These are phyloP conservation scores for Parazoanthus darwini DNA, from an alignment of 92 coral and sea anemone genomes.

Conservation along the genomic window DNA sequence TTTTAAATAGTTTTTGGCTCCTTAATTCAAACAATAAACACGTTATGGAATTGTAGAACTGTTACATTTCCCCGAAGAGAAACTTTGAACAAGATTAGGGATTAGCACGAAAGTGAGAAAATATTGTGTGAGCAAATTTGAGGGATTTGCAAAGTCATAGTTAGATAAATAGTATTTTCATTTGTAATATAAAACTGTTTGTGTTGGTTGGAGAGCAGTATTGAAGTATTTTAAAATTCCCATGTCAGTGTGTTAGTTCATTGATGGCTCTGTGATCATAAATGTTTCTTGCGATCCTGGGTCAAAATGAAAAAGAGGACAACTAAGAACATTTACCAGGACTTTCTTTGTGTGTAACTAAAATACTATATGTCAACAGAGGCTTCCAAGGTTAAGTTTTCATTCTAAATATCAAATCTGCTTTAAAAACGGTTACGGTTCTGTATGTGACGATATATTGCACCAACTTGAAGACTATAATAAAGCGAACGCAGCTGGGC, in stretches of 20 bases:
- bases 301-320: constrained; percentile 4
- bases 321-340: neutral
- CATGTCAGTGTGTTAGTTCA: neutral
- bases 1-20: neutral
- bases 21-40: constrained; percentile 3
- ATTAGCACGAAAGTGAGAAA: neutral
- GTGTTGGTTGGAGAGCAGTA: neutral
- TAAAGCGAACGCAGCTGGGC: constrained; percentile 28
- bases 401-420: neutral
- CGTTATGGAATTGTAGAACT: neutral
- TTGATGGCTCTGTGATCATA: neutral
- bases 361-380: neutral
- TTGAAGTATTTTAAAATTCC: neutral
- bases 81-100: constrained; percentile 1
- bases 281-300: neutral
- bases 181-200: neutral
- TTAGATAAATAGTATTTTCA: neutral
- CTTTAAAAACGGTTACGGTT: constrained; percentile 16
- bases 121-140: neutral
- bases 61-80: neutral
- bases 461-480: neutral
- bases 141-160: too few relatives aligned
- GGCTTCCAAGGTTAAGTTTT: neutral
- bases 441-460: constrained; percentile 13
- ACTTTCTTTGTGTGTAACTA: constrained; percentile 1